Base-by-base conservation (phyloP, 2,113 vertebrate species). In the Campylomormyrus tamandua region DNA sequence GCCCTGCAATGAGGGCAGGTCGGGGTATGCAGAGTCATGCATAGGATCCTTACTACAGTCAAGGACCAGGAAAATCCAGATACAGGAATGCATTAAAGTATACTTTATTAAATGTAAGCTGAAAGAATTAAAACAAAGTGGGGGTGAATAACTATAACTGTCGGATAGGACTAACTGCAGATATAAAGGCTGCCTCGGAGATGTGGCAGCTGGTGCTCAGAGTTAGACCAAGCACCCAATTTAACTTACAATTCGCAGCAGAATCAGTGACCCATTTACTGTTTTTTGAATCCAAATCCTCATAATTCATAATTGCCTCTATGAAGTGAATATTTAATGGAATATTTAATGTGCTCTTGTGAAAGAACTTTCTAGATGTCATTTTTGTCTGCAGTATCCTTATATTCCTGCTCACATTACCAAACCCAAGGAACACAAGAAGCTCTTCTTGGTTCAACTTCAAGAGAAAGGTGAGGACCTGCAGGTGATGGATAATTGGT, bases 331-430 rank as follows among this genome's bases (percentile, higher is more conserved):
- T 70, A 70, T 70, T 70, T 70, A 70, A 70, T 70, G n/a, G 62
- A 31, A 70, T 70, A 70, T 70, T 70, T 70, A 70, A 70, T 70
- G 10, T 70, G 62, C 27, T 27, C 27, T 70, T 70, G n/a, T 70
- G 62, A 70, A 70, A 70, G 62, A 27, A 70, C 10, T 31, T 70
- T 70, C 62, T 70, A 70, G n/a, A 70, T 31, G 62, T 70, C 11
- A 70, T 31, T 70, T 70, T 27, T 70, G 62, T 31, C 62, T 70
- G 62, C 62, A 99, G 98, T 99, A 99, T 91, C 98, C 98, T 0
- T 99, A 99, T 94, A 99, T 99, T 95, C 98, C 98, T 91, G 98
- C 98, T 94, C 98, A 99, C 92, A 99, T 99, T 92, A 99, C 98
- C 91, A 99, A 99, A 92, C 98, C 98, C 48, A 99, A 99, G 94